Evolutionary conservation across 2,113 vertebrate species (phyloP).

Genomic region (Balaenoptera acutorostrata): DNA sequence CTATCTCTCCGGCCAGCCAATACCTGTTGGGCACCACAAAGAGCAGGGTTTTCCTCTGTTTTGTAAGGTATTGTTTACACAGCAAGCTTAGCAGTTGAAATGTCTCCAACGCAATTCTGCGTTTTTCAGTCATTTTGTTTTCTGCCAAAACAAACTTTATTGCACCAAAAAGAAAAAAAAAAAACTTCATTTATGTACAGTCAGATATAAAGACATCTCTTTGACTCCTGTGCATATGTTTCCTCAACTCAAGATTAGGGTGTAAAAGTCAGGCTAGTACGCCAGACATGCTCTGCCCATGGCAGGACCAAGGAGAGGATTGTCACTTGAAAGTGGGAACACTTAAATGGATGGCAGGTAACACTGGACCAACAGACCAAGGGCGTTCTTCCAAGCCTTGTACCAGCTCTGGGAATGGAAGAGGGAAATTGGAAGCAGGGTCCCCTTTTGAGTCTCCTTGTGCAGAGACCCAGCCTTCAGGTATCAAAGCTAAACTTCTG

Average conservation of each 20-base stretch:
- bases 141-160: slow-evolving; percentile 88
- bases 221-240: slow-evolving; percentile 82
- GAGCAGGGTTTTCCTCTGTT: not conserved
- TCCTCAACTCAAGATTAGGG: slow-evolving; percentile 74
- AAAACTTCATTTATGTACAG: slow-evolving; percentile 80
- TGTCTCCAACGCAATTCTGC: not conserved
- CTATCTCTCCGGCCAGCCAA: not conserved
- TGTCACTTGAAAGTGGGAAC: slow-evolving; percentile 82
- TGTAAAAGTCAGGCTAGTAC: slow-evolving; percentile 73
- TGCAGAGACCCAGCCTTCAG: not conserved
- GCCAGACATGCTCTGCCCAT: slow-evolving; percentile 66
- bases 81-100: not conserved
- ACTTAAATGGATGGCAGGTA: slow-evolving; percentile 73
- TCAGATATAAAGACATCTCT: slow-evolving; percentile 81
- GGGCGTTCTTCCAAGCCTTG: slow-evolving; percentile 71
- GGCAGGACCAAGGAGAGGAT: slow-evolving; percentile 77
- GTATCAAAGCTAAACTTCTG: slow-evolving; percentile 16
- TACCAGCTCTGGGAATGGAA: slow-evolving; percentile 52
- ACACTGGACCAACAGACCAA: slow-evolving; percentile 75
- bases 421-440: slow-evolving; percentile 28
- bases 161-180: slow-evolving; percentile 79
- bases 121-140: not conserved
- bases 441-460: not conserved
- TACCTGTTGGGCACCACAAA: not conserved
- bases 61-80: not conserved